phyloP scores from a whole-genome alignment of 1,140 invertebrate genomes.

The Drosophila nigromelanica region DNA sequence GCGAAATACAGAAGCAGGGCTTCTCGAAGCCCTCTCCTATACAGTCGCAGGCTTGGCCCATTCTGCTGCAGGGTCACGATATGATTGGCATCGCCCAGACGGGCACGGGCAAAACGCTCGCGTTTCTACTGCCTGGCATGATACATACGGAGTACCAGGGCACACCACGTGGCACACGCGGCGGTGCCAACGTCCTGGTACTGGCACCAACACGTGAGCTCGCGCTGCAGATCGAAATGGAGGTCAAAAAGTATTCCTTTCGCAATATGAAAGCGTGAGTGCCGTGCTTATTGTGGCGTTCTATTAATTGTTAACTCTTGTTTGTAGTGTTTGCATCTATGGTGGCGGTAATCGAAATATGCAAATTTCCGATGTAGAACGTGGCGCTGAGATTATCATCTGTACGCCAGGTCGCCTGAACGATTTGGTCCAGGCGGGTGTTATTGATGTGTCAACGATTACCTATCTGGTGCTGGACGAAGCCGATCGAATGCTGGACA shows the following conservation, averaged over 20 bases:
- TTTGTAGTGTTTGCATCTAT: conserved; percentile 91
- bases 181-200: conserved; percentile 93
- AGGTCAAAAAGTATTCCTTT: conserved; percentile 94
- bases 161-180: conserved; percentile 87
- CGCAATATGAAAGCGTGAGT: conserved; percentile 91
- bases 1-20: conserved; percentile 90
- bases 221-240: conserved; percentile 95
- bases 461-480: conserved; percentile 97
- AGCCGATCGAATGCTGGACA: conserved; percentile 92
- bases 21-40: conserved; percentile 95
- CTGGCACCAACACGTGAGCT: conserved; percentile 96
- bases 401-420: conserved; percentile 95
- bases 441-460: conserved; percentile 89
- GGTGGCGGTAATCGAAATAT: conserved; percentile 91
- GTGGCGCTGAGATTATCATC: conserved; percentile 94
- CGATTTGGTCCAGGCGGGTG: conserved; percentile 88
- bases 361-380: conserved; percentile 89
- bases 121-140: conserved; percentile 95
- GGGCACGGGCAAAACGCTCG: conserved; percentile 95
- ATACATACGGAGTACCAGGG: conserved; percentile 94
- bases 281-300: neutral
- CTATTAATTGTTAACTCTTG: neutral
- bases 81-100: conserved; percentile 97
- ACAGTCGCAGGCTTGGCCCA: conserved; percentile 95
- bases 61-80: conserved; percentile 93